phyloP scores from a whole-genome alignment of 2,888 invertebrate genomes.

The Cataglyphis cursor region DNA sequence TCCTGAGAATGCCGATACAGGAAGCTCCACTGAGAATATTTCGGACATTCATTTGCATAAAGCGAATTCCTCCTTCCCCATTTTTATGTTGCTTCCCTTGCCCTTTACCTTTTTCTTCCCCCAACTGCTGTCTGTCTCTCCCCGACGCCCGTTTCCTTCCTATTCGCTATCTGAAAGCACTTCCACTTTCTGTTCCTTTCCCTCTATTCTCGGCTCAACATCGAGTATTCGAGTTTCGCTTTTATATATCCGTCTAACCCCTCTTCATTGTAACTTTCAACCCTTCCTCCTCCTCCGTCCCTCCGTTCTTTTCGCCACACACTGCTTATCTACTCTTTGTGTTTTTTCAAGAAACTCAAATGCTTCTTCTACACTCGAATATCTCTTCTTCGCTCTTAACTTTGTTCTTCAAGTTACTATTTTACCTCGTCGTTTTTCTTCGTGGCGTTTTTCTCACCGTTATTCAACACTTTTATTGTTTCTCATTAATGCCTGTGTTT shows the following conservation, averaged over 20 bases:
- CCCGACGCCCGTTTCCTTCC: constrained; percentile 21
- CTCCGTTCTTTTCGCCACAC: constrained; percentile 1
- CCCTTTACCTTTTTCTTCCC: not conserved
- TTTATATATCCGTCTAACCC: constrained; percentile 28
- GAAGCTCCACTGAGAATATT: constrained; percentile 53
- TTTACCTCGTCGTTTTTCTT: constrained; percentile 30
- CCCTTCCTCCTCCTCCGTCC: not conserved
- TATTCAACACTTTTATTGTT: constrained; percentile 50
- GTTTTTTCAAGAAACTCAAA: constrained; percentile 37
- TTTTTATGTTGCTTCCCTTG: constrained; percentile 14
- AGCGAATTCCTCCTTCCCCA: constrained; percentile 23
- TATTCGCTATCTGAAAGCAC: constrained; percentile 42
- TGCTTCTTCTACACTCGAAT: constrained; percentile 35
- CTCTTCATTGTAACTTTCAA: constrained; percentile 43
- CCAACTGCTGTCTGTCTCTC: constrained; percentile 15
- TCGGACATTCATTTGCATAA: constrained; percentile 62
- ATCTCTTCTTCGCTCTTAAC: constrained; percentile 37
- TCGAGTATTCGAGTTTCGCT: constrained; percentile 40
- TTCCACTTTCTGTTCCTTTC: constrained; percentile 40
- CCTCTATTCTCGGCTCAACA: constrained; percentile 11
- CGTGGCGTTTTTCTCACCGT: constrained; percentile 25
- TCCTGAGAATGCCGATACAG: constrained; percentile 61
- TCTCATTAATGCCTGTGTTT: constrained; percentile 44
- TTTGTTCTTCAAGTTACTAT: constrained; percentile 42
- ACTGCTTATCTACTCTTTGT: constrained; percentile 42